These are phyloP conservation scores for Neosilurus hyrtlii DNA, from an alignment of 2,797 vertebrate genomes.

Conservation along the genomic window DNA sequence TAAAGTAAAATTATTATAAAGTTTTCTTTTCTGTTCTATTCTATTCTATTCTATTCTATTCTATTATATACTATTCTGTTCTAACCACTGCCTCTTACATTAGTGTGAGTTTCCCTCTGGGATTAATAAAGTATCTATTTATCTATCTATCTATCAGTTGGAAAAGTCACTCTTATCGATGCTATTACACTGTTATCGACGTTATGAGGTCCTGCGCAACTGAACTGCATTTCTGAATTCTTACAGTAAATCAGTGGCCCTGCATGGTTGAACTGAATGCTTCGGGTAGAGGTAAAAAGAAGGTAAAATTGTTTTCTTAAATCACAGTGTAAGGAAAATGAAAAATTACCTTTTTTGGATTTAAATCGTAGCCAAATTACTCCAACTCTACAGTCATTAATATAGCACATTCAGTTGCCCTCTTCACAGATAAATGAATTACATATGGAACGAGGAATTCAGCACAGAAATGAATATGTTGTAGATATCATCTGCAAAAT, in stretches of 20 bases:
- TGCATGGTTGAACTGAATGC: no score
- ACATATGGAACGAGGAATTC: neutral
- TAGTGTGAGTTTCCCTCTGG: no score
- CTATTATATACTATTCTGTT: no score
- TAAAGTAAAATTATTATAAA: no score
- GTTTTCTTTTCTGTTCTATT: no score
- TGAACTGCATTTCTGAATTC: neutral
- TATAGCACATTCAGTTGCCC: neutral
- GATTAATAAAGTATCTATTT: no score
- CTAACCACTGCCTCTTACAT: no score
- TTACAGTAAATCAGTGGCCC: neutral
- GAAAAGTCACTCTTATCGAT: slow-evolving; percentile 1
- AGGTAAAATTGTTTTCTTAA: slow-evolving; percentile 70
- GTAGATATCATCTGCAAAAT: neutral
- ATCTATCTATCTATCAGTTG: no score
- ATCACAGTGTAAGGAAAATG: slow-evolving; percentile 58
- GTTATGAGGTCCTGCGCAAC: neutral
- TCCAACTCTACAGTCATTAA: neutral
- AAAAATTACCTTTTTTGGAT: neutral
- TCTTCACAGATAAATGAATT: neutral
- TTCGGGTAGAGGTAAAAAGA: no score
- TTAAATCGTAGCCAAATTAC: neutral
- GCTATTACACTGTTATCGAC: neutral
- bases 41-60: no score
- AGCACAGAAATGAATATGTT: neutral